Conservation (phyloP, 2,797 vertebrate species). For the Alexandromys oeconomus region DNA sequence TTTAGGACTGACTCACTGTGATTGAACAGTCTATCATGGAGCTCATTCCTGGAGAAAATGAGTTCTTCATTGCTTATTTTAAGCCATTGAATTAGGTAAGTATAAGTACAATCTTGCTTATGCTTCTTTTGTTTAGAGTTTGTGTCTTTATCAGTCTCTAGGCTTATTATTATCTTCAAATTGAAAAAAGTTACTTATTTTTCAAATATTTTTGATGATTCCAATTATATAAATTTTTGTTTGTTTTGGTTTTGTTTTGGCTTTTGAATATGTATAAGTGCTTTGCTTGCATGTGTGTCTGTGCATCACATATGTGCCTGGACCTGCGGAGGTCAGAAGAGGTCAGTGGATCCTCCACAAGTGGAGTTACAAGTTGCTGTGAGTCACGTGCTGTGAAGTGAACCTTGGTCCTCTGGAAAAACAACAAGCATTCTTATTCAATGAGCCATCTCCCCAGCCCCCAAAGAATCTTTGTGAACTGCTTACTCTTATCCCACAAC, state of each 20-base stretch:
- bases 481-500: not conserved
- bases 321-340: too few relatives aligned
- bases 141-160: not conserved
- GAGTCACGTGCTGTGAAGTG: not conserved
- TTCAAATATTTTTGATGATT: not conserved
- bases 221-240: not conserved
- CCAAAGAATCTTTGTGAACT: not conserved
- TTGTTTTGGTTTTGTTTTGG: not conserved
- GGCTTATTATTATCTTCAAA: not conserved
- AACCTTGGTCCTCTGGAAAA: not conserved
- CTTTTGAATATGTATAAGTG: not conserved
- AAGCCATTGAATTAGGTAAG: not conserved
- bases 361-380: not conserved
- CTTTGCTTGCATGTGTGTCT: not conserved
- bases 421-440: not conserved
- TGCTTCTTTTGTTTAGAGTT: not conserved
- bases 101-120: not conserved
- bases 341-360: not conserved
- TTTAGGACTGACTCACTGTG: not conserved
- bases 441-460: not conserved
- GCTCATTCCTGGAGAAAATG: not conserved
- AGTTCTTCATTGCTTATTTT: not conserved
- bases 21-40: too few relatives aligned
- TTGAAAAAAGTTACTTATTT: not conserved
- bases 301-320: not conserved